Conservation (phyloP, 2,113 vertebrate species). For the Pelvicachromis taeniatus region DNA sequence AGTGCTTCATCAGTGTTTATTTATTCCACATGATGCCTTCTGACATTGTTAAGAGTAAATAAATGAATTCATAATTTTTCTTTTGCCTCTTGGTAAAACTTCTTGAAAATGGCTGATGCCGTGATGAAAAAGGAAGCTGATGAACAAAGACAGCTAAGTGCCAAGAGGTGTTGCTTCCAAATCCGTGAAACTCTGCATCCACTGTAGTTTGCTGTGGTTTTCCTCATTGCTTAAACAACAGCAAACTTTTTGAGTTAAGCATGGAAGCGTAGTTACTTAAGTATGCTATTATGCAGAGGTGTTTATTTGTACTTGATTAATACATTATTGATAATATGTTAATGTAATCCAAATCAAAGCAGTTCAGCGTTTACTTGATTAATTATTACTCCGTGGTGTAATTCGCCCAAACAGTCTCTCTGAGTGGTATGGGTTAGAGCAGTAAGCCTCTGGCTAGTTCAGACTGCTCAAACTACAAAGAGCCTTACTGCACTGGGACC, state of each 20-base stretch:
- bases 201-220: slow-evolving; percentile 14
- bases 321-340: slow-evolving; percentile 72
- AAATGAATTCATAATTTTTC: slow-evolving; percentile 64
- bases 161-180: slow-evolving; percentile 35
- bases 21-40: slow-evolving; percentile 59
- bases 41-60: slow-evolving; percentile 66
- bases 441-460: slow-evolving; percentile 69
- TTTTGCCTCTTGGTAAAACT: slow-evolving; percentile 25
- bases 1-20: slow-evolving; percentile 71
- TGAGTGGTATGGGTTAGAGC: slow-evolving; percentile 62
- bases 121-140: slow-evolving; percentile 65
- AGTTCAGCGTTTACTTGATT: slow-evolving; percentile 65
- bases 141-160: slow-evolving; percentile 55
- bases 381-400: slow-evolving; percentile 67
- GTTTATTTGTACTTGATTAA: slow-evolving; percentile 73
- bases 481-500: slow-evolving; percentile 62
- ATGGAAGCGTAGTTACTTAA: slow-evolving; percentile 48
- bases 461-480: slow-evolving; percentile 68
- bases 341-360: slow-evolving; percentile 70
- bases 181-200: slow-evolving; percentile 29
- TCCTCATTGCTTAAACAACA: neutral
- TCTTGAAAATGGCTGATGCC: slow-evolving; percentile 51
- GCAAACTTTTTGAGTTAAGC: slow-evolving; percentile 25
- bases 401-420: slow-evolving; percentile 67
- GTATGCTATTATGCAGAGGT: slow-evolving; percentile 58